Percentiles rank a stretch among this genome's conserved stretches.
These are phyloP conservation scores for Drymonia ruficornis DNA, from an alignment of 2,888 invertebrate species.

Conservation along the genomic window DNA sequence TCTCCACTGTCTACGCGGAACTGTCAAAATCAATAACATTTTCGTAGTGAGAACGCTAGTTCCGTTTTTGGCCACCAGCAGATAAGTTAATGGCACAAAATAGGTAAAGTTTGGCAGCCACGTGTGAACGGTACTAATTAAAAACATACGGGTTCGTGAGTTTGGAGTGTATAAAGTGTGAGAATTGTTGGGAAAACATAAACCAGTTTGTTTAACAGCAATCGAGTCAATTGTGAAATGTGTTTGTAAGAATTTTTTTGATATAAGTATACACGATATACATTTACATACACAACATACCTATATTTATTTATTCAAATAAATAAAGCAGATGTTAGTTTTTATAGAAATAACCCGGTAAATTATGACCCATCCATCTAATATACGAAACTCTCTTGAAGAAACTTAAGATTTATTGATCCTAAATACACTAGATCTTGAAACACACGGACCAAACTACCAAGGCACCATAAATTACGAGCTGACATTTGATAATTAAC, in stretches of 20 bases:
- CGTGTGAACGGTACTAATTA: conserved; percentile 38
- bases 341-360: no score
- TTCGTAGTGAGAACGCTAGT: no score
- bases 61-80: no score
- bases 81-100: conserved; percentile 16
- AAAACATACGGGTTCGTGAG: conserved; percentile 18
- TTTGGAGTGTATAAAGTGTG: conserved; percentile 20
- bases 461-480: neutral
- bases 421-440: neutral
- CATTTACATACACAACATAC: no score
- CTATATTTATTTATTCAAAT: no score
- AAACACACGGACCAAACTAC: neutral
- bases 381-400: no score
- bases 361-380: no score
- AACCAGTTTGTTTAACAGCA: conserved; percentile 12
- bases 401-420: neutral
- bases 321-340: no score
- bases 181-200: conserved; percentile 17
- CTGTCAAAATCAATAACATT: no score
- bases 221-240: neutral
- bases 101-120: conserved; percentile 13
- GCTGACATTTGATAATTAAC: conserved; percentile 4
- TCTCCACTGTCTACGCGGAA: neutral
- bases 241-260: neutral
- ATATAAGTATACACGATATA: neutral